A percentile compares a stretch with the other conserved stretches of the same genome.
Evolutionary conservation across 92 coral and sea anemone genomes (phyloP).

Genomic region (Porites rus): DNA sequence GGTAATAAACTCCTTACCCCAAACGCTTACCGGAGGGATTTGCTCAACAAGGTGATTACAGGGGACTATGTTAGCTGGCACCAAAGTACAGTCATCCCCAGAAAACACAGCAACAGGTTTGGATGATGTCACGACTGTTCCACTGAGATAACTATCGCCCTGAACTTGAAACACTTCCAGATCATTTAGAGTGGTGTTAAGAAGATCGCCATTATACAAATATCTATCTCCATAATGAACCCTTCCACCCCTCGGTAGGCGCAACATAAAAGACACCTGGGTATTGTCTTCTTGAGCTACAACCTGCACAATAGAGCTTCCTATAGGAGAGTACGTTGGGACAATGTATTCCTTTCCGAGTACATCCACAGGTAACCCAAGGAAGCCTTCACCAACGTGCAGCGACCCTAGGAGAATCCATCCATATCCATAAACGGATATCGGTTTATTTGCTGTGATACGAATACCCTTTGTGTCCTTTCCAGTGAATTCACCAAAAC

Average conservation of each 20-base stretch:
- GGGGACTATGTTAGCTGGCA: conserved; percentile 48
- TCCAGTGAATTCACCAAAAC: too few species aligned
- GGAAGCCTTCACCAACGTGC: conserved; percentile 77
- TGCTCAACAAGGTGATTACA: conserved; percentile 93
- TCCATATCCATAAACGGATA: conserved; percentile 74
- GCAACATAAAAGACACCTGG: conserved; percentile 53
- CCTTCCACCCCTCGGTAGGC: conserved; percentile 29
- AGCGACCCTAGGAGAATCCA: not conserved
- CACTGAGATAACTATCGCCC: conserved; percentile 64
- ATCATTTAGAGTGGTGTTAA: conserved; percentile 53
- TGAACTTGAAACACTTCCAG: conserved; percentile 77
- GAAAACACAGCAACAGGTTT: conserved; percentile 86
- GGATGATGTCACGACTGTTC: conserved; percentile 74
- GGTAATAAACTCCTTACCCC: conserved; percentile 83
- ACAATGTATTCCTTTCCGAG: conserved; percentile 78
- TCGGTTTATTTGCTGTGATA: conserved; percentile 53
- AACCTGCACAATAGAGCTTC: conserved; percentile 70
- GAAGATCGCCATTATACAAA: conserved; percentile 51
- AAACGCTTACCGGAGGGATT: conserved; percentile 76
- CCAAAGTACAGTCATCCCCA: conserved; percentile 87
- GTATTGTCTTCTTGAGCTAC: conserved; percentile 78
- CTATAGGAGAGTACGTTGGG: conserved; percentile 64
- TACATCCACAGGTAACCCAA: conserved; percentile 77
- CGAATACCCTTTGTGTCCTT: too few species aligned
- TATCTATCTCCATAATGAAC: not conserved